A percentile compares a stretch with the other conserved stretches of the same genome.
These are phyloP conservation scores for Platycnemis pennipes DNA, from an alignment of 2,888 invertebrate species.

Conservation along the genomic window DNA sequence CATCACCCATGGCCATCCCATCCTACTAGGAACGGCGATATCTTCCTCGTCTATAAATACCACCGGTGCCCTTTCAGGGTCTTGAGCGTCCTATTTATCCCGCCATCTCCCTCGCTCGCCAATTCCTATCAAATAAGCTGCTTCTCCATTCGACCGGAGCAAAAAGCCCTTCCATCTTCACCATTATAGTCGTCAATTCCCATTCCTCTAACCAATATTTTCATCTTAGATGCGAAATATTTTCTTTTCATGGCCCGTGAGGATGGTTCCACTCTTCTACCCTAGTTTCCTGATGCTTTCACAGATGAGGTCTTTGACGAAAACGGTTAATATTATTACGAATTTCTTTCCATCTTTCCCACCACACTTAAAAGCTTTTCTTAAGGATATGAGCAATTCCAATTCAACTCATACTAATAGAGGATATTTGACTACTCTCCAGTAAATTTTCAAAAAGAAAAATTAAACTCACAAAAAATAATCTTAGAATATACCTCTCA, in stretches of 20 bases:
- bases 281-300: not conserved
- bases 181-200: not conserved
- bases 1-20: too few species aligned
- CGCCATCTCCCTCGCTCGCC: not conserved
- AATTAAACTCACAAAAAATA: too few species aligned
- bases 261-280: not conserved
- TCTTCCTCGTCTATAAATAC: constrained; percentile 1
- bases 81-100: not conserved
- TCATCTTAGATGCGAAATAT: not conserved
- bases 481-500: too few species aligned
- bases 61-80: not conserved
- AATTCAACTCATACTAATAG: too few species aligned
- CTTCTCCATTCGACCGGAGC: not conserved
- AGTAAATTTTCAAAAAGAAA: too few species aligned
- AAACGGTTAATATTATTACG: constrained; percentile 43
- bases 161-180: not conserved
- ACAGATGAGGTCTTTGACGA: not conserved
- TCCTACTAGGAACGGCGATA: too few species aligned
- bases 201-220: not conserved
- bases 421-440: too few species aligned
- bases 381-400: too few species aligned
- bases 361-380: too few species aligned
- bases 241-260: not conserved
- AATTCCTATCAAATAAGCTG: not conserved
- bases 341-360: not conserved